Percentiles rank a stretch among this genome's conserved stretches.
phyloP scores from a whole-genome alignment of 1,140 invertebrate species.

The Uloborus diversus region DNA sequence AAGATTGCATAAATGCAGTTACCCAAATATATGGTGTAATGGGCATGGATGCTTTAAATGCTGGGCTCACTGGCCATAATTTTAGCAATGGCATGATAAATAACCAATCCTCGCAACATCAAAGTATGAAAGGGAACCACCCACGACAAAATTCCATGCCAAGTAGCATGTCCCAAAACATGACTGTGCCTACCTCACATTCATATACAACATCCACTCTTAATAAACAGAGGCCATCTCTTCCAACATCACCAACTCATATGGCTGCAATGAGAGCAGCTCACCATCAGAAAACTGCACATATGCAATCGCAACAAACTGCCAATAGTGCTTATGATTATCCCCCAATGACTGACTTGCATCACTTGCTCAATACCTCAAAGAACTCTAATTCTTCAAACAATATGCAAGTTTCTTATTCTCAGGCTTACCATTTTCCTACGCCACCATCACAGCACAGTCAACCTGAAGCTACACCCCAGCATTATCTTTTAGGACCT shows the following conservation, averaged over 20 bases:
- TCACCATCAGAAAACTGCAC: constrained; percentile 78
- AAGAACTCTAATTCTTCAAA: constrained; percentile 21
- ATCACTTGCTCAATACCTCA: constrained; percentile 44
- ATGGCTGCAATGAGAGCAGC: constrained; percentile 90
- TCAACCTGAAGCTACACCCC: constrained; percentile 68
- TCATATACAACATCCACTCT: constrained; percentile 26
- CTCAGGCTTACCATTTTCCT: constrained; percentile 73
- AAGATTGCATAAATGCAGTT: constrained; percentile 81
- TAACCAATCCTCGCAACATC: background rate
- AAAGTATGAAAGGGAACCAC: constrained; percentile 47
- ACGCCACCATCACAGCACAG: constrained; percentile 73
- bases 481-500: constrained; percentile 71
- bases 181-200: constrained; percentile 49
- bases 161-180: constrained; percentile 34
- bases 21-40: constrained; percentile 41
- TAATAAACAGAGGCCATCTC: constrained; percentile 71
- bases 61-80: constrained; percentile 7
- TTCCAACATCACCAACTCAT: constrained; percentile 93
- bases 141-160: constrained; percentile 57
- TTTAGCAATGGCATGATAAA: constrained; percentile 33
- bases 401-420: constrained; percentile 21
- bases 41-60: constrained; percentile 30
- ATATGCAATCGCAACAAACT: constrained; percentile 34
- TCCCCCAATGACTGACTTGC: constrained; percentile 50
- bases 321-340: constrained; percentile 60